phyloP scores from a whole-genome alignment of 2,113 vertebrate genomes.

The Brachionichthys hirsutus region DNA sequence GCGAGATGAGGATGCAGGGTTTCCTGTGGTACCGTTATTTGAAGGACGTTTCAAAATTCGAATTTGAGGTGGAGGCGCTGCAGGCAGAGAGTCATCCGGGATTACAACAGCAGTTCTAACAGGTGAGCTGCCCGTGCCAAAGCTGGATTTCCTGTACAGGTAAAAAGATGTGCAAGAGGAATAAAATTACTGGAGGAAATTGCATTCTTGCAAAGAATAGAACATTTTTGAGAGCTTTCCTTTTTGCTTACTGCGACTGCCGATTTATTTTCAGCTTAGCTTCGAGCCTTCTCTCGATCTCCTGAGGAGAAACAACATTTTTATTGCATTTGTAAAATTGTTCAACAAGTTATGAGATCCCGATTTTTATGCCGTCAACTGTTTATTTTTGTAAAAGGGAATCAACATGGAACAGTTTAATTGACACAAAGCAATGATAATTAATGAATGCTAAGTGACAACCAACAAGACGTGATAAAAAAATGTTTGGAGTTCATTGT shows the following conservation, averaged over 20 bases:
- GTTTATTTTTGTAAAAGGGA: too few relatives aligned
- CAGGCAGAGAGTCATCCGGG: constrained; percentile 90
- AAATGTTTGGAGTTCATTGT: too few relatives aligned
- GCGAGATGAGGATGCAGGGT: constrained; percentile 75
- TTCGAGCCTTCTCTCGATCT: constrained; percentile 95
- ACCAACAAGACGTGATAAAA: too few relatives aligned
- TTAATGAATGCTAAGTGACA: too few relatives aligned
- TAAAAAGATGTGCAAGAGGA: neutral
- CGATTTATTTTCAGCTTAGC: constrained; percentile 94
- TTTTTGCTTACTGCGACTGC: constrained; percentile 85
- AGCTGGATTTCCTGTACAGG: constrained; percentile 77
- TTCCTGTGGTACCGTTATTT: constrained; percentile 85
- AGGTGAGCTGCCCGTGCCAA: constrained; percentile 72
- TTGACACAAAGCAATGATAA: too few relatives aligned
- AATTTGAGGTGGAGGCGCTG: constrained; percentile 91
- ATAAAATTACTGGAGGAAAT: neutral
- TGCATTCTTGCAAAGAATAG: neutral
- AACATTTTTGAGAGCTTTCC: neutral
- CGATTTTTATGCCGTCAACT: too few relatives aligned
- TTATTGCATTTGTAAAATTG: neutral
- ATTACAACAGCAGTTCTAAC: constrained; percentile 91
- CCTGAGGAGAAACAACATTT: constrained; percentile 71
- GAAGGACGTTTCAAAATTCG: constrained; percentile 93
- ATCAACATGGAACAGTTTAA: too few relatives aligned
- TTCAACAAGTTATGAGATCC: too few relatives aligned